Percentiles rank a stretch among this genome's conserved stretches.
Evolutionary conservation across 2,888 invertebrate species (phyloP).

Genomic region (Cyaniris semiargus): DNA sequence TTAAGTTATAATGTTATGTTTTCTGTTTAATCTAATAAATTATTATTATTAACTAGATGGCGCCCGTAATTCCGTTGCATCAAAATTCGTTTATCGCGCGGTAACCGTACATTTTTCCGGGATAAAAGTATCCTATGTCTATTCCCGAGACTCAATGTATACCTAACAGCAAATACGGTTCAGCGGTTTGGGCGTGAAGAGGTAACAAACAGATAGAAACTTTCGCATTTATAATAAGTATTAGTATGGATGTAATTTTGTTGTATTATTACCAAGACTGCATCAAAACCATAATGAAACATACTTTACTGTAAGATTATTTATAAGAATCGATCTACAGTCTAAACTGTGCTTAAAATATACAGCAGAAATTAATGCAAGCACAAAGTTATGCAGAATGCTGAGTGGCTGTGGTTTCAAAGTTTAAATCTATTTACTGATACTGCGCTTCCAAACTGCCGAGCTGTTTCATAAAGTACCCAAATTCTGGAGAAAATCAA

Average conservation of each 20-base stretch:
- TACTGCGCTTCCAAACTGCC: not conserved
- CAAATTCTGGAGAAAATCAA: not conserved
- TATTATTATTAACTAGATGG: not conserved
- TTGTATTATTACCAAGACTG: too few species aligned
- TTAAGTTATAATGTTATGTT: not conserved
- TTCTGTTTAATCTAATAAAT: not conserved
- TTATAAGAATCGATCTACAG: too few species aligned
- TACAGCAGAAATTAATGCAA: not conserved
- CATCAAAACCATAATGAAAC: too few species aligned
- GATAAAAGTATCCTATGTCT: not conserved
- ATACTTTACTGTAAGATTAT: too few species aligned
- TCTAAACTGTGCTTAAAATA: not conserved
- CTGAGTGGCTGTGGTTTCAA: not conserved
- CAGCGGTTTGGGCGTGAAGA: too few species aligned
- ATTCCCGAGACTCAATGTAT: not conserved
- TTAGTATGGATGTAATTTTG: too few species aligned
- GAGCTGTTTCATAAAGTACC: not conserved
- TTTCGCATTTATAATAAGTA: too few species aligned
- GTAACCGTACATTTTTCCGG: not conserved
- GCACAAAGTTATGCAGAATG: not conserved
- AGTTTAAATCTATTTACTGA: constrained; percentile 10
- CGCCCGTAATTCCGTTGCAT: not conserved
- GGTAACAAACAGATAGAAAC: too few species aligned
- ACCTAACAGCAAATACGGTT: too few species aligned
- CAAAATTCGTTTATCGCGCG: not conserved